Conservation (phyloP, 2,797 vertebrate species). For the Rhyacichthys aspro region DNA sequence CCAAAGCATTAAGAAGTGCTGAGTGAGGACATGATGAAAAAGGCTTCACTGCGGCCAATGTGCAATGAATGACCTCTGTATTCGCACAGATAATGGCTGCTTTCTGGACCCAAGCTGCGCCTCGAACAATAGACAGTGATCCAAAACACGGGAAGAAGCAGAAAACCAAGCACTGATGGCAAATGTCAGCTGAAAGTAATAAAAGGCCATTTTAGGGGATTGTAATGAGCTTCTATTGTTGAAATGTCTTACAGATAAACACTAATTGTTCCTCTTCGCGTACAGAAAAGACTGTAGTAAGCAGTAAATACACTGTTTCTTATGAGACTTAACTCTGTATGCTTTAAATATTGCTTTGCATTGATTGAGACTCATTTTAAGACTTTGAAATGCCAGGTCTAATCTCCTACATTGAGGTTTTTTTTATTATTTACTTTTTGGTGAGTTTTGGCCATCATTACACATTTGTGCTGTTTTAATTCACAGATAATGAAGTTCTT, state of each 20-base stretch:
- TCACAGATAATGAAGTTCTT: no score
- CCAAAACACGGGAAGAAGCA: slow-evolving; percentile 5
- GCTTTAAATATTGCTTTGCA: no score
- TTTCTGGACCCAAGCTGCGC: slow-evolving; percentile 18
- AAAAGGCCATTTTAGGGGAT: slow-evolving; percentile 18
- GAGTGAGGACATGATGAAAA: slow-evolving; percentile 59
- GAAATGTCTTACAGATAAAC: not conserved
- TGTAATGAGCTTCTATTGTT: slow-evolving; percentile 14
- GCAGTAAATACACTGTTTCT: no score
- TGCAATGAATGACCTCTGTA: slow-evolving; percentile 47
- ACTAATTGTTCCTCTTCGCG: no score
- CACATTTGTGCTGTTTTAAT: no score
- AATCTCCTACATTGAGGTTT: no score
- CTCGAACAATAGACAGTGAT: slow-evolving; percentile 48
- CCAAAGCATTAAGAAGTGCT: slow-evolving; percentile 54
- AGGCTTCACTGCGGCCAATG: slow-evolving; percentile 29
- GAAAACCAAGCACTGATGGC: slow-evolving; percentile 3
- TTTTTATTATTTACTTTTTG: no score
- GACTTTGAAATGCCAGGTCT: no score
- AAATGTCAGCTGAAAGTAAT: slow-evolving; percentile 35
- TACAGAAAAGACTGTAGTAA: no score
- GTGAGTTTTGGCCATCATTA: no score
- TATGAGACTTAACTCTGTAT: no score
- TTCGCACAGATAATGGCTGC: slow-evolving; percentile 36
- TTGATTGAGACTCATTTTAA: no score